Percentiles rank a stretch among this genome's conserved stretches.
These are phyloP conservation scores for Furcula furcula DNA, from an alignment of 2,888 invertebrate genomes.

Conservation along the genomic window DNA sequence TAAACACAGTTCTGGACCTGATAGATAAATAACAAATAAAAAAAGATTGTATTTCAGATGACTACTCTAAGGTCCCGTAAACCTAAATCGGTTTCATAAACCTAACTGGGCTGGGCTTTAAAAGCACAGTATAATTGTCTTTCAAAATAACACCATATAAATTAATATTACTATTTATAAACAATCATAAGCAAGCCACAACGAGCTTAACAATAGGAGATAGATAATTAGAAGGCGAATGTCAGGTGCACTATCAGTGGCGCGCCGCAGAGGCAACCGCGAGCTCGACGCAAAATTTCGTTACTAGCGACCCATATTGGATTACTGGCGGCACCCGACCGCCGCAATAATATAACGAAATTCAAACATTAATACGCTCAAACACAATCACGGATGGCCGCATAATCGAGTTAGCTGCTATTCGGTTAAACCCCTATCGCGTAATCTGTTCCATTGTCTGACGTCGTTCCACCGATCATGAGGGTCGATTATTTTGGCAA, in stretches of 20 bases:
- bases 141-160: no score
- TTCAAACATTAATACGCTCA: conserved; percentile 80
- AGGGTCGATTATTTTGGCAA: conserved; percentile 79
- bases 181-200: conserved; percentile 20
- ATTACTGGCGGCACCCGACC: conserved; percentile 62
- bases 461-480: conserved; percentile 71
- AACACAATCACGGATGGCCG: conserved; percentile 80
- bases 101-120: no score
- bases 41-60: no score
- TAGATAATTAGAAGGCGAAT: conserved; percentile 38
- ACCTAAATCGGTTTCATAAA: no score
- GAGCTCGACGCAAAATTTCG: conserved; percentile 56
- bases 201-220: conserved; percentile 31
- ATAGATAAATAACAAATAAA: no score
- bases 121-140: no score
- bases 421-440: conserved; percentile 78
- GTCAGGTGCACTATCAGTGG: conserved; percentile 43
- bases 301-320: conserved; percentile 71
- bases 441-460: conserved; percentile 78
- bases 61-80: no score
- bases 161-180: no score
- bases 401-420: conserved; percentile 80
- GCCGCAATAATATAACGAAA: conserved; percentile 79
- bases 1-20: no score
- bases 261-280: conserved; percentile 39